A percentile compares a stretch with the other conserved stretches of the same genome.
These are phyloP conservation scores for Lithophane leautieri DNA, from an alignment of 2,888 invertebrate genomes.

Conservation along the genomic window DNA sequence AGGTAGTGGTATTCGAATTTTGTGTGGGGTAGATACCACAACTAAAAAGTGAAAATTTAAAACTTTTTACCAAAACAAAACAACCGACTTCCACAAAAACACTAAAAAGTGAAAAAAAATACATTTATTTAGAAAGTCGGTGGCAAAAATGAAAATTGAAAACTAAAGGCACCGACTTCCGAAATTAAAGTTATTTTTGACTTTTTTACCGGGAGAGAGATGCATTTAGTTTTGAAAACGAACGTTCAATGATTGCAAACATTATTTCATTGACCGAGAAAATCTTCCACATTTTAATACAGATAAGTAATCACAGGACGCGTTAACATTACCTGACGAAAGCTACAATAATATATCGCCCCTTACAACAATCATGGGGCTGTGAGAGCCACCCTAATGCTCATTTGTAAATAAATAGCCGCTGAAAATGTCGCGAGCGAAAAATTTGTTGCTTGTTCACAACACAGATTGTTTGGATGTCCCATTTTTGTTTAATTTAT, in stretches of 20 bases:
- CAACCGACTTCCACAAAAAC: too few species aligned
- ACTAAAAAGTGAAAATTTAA: too few species aligned
- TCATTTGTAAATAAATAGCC: conserved; percentile 64
- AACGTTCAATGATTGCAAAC: neutral
- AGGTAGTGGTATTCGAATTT: too few species aligned
- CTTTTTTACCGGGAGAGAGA: too few species aligned
- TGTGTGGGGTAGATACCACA: too few species aligned
- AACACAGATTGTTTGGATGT: conserved; percentile 75
- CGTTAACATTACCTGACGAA: conserved; percentile 30
- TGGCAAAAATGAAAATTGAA: too few species aligned
- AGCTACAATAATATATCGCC: conserved; percentile 27
- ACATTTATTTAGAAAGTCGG: too few species aligned
- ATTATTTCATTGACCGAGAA: neutral
- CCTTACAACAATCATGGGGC: conserved; percentile 31
- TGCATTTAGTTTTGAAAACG: neutral
- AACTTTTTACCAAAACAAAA: too few species aligned
- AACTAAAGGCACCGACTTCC: too few species aligned
- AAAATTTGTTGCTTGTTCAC: conserved; percentile 73
- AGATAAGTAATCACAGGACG: conserved; percentile 2
- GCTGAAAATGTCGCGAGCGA: conserved; percentile 65
- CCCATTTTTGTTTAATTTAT: conserved; percentile 79
- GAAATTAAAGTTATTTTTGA: too few species aligned
- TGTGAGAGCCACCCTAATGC: conserved; percentile 44
- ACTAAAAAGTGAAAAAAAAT: too few species aligned
- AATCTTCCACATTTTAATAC: neutral